phyloP scores from a whole-genome alignment of 2,113 vertebrate species.

The Dermatemys mawii region DNA sequence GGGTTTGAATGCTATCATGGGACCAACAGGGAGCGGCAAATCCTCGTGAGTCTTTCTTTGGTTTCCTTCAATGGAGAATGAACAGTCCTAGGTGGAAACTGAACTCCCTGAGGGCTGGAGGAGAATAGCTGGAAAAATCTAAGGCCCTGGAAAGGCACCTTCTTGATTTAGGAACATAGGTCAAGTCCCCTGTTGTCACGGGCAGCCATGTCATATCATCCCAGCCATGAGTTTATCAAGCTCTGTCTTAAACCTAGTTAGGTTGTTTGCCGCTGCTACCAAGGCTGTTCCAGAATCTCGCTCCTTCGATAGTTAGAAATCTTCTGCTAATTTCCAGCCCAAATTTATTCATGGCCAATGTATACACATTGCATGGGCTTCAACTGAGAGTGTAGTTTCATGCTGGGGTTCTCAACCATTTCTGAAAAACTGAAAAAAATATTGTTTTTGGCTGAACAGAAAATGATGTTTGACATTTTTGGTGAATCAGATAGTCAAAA shows the following conservation, averaged over 20 bases:
- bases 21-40: conserved; percentile 85
- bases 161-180: background rate
- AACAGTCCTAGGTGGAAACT: background rate
- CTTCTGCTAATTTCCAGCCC: background rate
- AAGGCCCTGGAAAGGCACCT: background rate
- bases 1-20: conserved; percentile 87
- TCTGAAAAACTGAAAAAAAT: background rate
- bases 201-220: background rate
- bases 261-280: background rate
- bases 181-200: background rate
- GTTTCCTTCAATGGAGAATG: background rate
- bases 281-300: background rate
- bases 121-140: background rate
- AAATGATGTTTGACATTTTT: background rate
- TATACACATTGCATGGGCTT: background rate
- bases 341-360: background rate
- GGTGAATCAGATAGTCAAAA: background rate
- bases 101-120: background rate
- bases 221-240: background rate
- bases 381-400: background rate
- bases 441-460: background rate
- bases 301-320: background rate
- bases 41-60: conserved; percentile 84
- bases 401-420: background rate
- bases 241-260: background rate